Conservation (phyloP, 1,140 invertebrate genomes). For the Drosophila kikkawai region DNA sequence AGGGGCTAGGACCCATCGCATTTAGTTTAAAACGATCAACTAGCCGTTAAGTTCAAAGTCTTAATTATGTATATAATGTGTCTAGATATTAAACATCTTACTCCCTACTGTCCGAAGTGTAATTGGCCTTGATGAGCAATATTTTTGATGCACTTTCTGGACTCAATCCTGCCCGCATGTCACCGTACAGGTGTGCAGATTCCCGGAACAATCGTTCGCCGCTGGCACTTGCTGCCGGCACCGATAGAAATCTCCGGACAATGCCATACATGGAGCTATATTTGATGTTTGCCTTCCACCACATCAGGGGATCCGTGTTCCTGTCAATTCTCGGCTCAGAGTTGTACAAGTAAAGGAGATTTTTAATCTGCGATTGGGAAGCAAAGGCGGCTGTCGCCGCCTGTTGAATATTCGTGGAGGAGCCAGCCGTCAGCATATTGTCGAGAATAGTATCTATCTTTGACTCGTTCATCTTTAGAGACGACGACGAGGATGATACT, state of each 20-base stretch:
- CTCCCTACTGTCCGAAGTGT: conserved; percentile 9
- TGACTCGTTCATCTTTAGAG: conserved; percentile 52
- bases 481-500: not conserved
- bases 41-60: conserved; percentile 45
- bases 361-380: conserved; percentile 55
- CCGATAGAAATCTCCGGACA: conserved; percentile 45
- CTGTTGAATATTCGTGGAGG: not conserved
- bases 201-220: conserved; percentile 36
- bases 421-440: conserved; percentile 45
- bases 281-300: conserved; percentile 63
- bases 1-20: conserved; percentile 47
- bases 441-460: conserved; percentile 64
- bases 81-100: conserved; percentile 12
- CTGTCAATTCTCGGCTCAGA: conserved; percentile 61
- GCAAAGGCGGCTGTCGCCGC: not conserved
- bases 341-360: conserved; percentile 61
- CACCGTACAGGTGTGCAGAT: conserved; percentile 45
- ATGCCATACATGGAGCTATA: conserved; percentile 46
- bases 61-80: conserved; percentile 18
- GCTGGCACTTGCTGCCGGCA: conserved; percentile 42
- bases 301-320: conserved; percentile 49
- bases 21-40: conserved; percentile 14
- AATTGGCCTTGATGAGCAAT: conserved; percentile 58
- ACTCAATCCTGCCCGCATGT: conserved; percentile 33
- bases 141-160: conserved; percentile 57